Base-by-base conservation (phyloP, 2,888 invertebrate species). In the Melanostoma mellinum region DNA sequence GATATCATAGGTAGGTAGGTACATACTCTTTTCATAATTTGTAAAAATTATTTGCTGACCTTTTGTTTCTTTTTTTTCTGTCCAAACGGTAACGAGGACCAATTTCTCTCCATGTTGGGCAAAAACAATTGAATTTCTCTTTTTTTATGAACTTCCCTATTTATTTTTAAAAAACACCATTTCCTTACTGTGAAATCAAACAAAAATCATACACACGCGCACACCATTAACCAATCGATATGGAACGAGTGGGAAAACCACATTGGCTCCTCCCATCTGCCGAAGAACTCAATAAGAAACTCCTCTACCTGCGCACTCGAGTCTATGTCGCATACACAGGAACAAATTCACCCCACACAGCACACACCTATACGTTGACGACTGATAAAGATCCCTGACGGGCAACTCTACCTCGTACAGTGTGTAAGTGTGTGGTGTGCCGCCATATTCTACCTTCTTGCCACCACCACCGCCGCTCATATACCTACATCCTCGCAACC, bases 401-500 rank as follows among this genome's bases (percentile, higher is more conserved):
- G 69, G 76, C 46, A 35, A 55, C 38, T 58, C 44, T 50, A 56
- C 20, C 58, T 20, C 20, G 20, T 20, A 20, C 1, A 20, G 20
- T 40, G 58, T 4, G 6, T 63, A 52, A 46, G 5, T 67, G 3
- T 8, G 40, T 67, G 40, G 33, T 53, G 32, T 10, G 78, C 84
- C 69, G 78, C 84, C 79, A 79, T 81, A 72, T 74, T 79, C 79
- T 71, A 50, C 74, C 79, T 84, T 79, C 61, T 67, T 84, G 53
- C 53, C 60, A 61, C 68, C 73, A 73, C 79, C 79, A 61, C 79
- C 69, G 33, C 67, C 52, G 71, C 60, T 60, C 67, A 78, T 79
- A 84, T 82, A 84, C 84, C 74, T 67, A 55, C 84, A 79, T 40
- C 75, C 50, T 58, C 60, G 30, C 74, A 79, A 40, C 79, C 36